A percentile compares a stretch with the other conserved stretches of the same genome.
These are phyloP conservation scores for Rhagologus leucostigma DNA, from an alignment of 2,113 vertebrate genomes.

Conservation along the genomic window DNA sequence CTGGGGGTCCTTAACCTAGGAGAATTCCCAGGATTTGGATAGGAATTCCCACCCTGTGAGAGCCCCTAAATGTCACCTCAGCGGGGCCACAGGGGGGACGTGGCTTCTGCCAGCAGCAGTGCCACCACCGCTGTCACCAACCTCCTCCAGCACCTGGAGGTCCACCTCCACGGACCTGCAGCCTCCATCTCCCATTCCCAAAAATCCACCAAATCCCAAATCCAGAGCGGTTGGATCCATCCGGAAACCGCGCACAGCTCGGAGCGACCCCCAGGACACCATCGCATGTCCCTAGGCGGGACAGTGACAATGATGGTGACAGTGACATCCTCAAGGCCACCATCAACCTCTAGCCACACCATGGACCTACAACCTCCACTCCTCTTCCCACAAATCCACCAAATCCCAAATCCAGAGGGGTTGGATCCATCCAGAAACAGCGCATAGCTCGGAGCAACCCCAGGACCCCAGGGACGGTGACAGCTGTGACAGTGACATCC, in stretches of 20 bases:
- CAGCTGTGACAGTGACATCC: background rate
- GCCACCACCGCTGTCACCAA: background rate
- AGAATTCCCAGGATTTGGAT: background rate
- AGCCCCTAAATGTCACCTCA: background rate
- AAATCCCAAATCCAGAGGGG: background rate
- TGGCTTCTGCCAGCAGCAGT: rapidly evolving
- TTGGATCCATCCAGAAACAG: rapidly evolving
- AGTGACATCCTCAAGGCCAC: too few relatives aligned
- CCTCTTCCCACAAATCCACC: background rate
- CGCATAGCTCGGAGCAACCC: rapidly evolving
- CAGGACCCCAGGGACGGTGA: too few relatives aligned
- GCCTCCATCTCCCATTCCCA: background rate
- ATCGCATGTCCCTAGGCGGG: rapidly evolving
- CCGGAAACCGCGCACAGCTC: rapidly evolving
- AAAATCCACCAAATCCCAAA: background rate
- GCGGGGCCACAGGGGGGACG: rapidly evolving
- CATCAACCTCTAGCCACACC: background rate
- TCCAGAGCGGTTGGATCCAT: background rate
- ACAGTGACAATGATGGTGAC: too few relatives aligned
- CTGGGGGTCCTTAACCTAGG: rapidly evolving
- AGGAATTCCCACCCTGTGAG: background rate
- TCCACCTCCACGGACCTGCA: background rate
- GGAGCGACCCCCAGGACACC: background rate
- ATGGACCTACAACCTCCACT: rapidly evolving
- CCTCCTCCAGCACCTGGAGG: too few relatives aligned